Base-by-base conservation (phyloP, 2,888 invertebrate genomes). In the Eilema caniola region DNA sequence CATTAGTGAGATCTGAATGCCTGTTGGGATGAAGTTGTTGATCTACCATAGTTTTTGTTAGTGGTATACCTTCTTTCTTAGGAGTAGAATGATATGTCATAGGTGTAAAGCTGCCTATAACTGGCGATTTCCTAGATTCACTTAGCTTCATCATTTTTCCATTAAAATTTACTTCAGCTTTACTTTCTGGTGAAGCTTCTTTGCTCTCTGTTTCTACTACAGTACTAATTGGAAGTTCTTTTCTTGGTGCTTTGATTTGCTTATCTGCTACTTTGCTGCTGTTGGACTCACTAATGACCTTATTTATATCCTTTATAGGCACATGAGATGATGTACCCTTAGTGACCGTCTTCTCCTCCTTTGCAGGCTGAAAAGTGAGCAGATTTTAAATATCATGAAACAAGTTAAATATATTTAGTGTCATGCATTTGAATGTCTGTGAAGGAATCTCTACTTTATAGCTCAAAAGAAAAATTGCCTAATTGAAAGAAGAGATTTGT, bases 81-180 rank as follows among this genome's bases (percentile, higher is more conserved):
- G 95, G 94, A 56, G 95, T 95, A 70, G 95, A 95, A 78, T 94
- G 94, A 85, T 87, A 94, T 72, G 93, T 91, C 93, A 94, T 92
- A 23, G 93, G 92, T 62, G 91, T 93, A 73, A 89, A 93, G 77
- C 90, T 91, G 47, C 92, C 90, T 74, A 94, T 89, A 62, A 95
- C 84, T 24, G 95, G 94, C 65, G 95, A 94, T 81, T 94, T 94
- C 37, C 92, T 87, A 59, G 91, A 89, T 83, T 95, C 95, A 86
- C 87, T 92, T 28, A 93, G 88, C 75, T 95, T 95, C 81, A 91
- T 88, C 82, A 89, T 90, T 83, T 91, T 94, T 8, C 91, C 91
- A 86, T 92, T 94, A 5, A 89, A 79, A 80, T 91, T 93, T 12
- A 87, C 78, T 80, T 94, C 94, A 67, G 88, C 75, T 85, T 90